phyloP scores from a whole-genome alignment of 2,113 vertebrate genomes.

The Thunnus maccoyii region DNA sequence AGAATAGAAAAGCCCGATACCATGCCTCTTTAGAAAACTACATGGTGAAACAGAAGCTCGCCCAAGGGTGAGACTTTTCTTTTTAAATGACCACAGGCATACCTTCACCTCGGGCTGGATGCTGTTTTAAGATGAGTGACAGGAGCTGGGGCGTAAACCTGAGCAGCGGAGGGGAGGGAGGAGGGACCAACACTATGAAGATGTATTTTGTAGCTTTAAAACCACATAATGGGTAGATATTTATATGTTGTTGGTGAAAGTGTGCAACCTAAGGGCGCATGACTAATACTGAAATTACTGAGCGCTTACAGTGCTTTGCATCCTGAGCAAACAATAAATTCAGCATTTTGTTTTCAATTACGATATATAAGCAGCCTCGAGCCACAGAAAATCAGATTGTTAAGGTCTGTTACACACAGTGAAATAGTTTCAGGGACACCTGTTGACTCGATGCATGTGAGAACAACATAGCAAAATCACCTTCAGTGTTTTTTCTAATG shows the following conservation, averaged over 20 bases:
- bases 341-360: not conserved
- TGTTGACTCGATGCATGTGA: too few relatives aligned
- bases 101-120: not conserved
- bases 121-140: not conserved
- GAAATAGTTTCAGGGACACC: not conserved
- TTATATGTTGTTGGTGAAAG: too few relatives aligned
- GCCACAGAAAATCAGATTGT: not conserved
- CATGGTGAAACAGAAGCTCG: not conserved
- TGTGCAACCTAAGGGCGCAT: too few relatives aligned
- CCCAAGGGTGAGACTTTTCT: not conserved
- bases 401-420: not conserved
- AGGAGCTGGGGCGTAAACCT: not conserved
- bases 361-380: not conserved
- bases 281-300: too few relatives aligned
- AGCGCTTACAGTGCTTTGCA: too few relatives aligned
- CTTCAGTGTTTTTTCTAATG: not conserved
- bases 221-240: not conserved
- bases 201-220: constrained; percentile 8
- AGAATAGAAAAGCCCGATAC: not conserved
- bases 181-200: not conserved
- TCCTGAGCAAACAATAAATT: not conserved
- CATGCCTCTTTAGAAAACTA: not conserved
- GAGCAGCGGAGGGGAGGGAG: not conserved
- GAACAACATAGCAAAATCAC: not conserved
- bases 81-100: constrained; percentile 13